These are phyloP conservation scores for Bombus difficillimus DNA, from an alignment of 1,140 invertebrate species.

Conservation along the genomic window DNA sequence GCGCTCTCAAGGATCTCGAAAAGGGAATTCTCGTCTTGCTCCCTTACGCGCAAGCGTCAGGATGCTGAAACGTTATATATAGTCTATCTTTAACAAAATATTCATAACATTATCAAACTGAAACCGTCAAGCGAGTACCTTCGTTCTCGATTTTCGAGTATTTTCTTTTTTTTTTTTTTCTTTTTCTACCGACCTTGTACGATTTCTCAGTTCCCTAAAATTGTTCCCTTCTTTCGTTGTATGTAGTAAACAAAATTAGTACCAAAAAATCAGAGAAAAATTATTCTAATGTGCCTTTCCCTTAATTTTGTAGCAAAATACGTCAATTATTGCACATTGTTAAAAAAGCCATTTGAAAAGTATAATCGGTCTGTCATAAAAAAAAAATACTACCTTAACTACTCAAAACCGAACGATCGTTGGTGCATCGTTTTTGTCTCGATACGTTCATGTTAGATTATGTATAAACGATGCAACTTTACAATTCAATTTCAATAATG, in stretches of 20 bases:
- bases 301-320: background rate
- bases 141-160: constrained; percentile 18
- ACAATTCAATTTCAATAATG: background rate
- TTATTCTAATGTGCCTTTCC: background rate
- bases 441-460: background rate
- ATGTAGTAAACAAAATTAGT: background rate
- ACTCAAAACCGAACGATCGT: background rate
- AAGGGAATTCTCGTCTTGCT: constrained; percentile 70
- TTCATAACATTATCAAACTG: constrained; percentile 38
- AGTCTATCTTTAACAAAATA: constrained; percentile 71
- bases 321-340: background rate
- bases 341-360: background rate
- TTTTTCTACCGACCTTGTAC: background rate
- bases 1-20: constrained; percentile 76
- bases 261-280: constrained; percentile 1
- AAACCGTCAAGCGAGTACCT: constrained; percentile 53
- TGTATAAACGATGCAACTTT: background rate
- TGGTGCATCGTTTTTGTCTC: too few relatives aligned
- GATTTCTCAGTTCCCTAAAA: constrained; percentile 7
- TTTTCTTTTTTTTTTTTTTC: background rate
- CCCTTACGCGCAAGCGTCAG: constrained; percentile 77
- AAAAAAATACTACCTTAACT: background rate
- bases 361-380: background rate
- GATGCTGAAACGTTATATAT: constrained; percentile 82
- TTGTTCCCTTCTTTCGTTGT: background rate